Conservation (phyloP, 2,113 vertebrate species). For the Chinchilla lanigera region DNA sequence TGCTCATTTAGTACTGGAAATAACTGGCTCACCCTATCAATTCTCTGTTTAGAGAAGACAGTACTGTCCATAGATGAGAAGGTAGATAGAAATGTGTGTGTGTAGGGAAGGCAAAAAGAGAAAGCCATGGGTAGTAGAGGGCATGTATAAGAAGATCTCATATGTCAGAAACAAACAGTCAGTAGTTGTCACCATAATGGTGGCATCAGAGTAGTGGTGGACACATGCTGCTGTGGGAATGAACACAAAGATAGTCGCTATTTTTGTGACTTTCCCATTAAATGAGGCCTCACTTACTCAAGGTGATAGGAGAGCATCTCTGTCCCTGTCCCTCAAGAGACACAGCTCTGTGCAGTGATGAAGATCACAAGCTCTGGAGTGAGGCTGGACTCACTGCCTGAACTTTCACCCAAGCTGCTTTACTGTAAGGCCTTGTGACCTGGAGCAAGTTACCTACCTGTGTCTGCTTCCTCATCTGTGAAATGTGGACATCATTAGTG, state of each 20-base stretch:
- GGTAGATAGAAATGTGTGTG: background rate
- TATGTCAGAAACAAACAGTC: background rate
- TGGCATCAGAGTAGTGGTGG: no score
- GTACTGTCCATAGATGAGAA: no score
- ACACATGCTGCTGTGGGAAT: background rate
- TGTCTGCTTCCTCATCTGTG: background rate
- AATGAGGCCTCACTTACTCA: background rate
- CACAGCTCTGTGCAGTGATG: rapidly evolving
- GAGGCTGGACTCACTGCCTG: background rate
- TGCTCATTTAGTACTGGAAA: background rate
- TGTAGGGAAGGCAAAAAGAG: background rate
- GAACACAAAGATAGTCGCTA: background rate
- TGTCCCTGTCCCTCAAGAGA: background rate
- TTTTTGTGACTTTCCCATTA: background rate
- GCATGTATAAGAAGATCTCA: background rate
- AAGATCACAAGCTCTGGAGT: background rate
- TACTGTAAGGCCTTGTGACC: background rate
- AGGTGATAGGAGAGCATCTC: background rate
- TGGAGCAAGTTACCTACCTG: background rate
- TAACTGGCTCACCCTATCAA: background rate
- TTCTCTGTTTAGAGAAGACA: background rate
- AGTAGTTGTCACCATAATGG: background rate
- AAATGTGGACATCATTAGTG: background rate
- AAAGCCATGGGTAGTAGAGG: background rate
- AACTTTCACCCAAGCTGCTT: background rate